Percentiles rank a stretch among this genome's conserved stretches.
These are phyloP conservation scores for Pocillopora grandis DNA, from an alignment of 92 coral and sea anemone genomes.

Conservation along the genomic window DNA sequence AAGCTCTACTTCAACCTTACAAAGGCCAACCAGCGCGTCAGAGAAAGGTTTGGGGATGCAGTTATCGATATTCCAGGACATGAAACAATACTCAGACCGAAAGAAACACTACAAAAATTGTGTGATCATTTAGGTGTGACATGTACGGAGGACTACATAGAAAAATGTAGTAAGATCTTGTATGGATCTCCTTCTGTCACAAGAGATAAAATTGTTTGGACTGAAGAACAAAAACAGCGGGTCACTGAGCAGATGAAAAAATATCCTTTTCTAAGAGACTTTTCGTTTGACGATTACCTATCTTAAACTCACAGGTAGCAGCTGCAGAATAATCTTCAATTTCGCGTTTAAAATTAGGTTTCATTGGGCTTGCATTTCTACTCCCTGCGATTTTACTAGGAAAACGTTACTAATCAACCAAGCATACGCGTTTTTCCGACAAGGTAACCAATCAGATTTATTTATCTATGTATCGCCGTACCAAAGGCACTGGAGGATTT, in stretches of 20 bases:
- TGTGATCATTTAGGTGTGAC: constrained; percentile 37
- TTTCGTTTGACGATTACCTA: constrained; percentile 27
- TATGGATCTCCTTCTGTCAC: constrained; percentile 43
- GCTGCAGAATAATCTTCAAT: background rate
- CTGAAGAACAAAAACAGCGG: constrained; percentile 15
- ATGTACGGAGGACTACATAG: constrained; percentile 27
- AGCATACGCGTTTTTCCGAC: too few species aligned
- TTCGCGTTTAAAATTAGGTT: background rate
- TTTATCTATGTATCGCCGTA: too few species aligned
- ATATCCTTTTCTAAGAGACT: constrained; percentile 35
- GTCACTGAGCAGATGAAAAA: constrained; percentile 14
- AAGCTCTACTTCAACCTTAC: background rate
- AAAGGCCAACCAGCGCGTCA: constrained; percentile 1
- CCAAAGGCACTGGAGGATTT: too few species aligned
- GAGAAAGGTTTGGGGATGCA: constrained; percentile 33
- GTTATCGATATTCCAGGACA: constrained; percentile 40
- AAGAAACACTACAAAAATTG: constrained; percentile 15
- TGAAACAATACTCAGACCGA: constrained; percentile 39
- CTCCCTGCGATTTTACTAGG: background rate
- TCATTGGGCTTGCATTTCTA: too few species aligned
- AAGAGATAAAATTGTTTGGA: constrained; percentile 38
- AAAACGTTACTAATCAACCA: background rate
- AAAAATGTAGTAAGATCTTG: constrained; percentile 23
- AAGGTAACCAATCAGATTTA: too few species aligned
- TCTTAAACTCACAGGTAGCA: background rate